Conservation (phyloP, 2,797 vertebrate species). For the Thripadectes ignobilis region DNA sequence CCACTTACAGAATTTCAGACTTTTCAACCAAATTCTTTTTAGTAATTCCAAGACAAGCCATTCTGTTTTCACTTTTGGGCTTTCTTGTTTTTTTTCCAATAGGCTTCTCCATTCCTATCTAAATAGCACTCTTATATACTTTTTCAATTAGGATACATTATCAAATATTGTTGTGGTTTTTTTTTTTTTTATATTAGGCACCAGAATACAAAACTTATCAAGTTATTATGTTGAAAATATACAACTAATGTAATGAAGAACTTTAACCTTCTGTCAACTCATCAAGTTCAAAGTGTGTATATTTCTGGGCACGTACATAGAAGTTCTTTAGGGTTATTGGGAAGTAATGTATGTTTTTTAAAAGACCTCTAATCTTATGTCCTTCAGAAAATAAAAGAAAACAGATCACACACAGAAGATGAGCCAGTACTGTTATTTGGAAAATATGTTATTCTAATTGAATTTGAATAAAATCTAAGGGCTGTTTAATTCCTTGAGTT, state of each 20-base stretch:
- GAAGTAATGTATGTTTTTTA: background rate
- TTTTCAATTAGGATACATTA: background rate
- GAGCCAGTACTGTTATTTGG: background rate
- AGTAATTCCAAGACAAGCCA: background rate
- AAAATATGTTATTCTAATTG: background rate
- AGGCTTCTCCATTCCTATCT: background rate
- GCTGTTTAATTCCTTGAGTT: background rate
- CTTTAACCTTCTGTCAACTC: background rate
- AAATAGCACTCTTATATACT: background rate
- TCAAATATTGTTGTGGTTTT: background rate
- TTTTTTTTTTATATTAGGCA: background rate
- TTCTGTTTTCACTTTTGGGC: background rate
- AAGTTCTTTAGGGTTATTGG: background rate
- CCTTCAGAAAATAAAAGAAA: background rate
- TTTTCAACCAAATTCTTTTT: background rate
- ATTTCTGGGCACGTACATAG: background rate
- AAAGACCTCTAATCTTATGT: background rate
- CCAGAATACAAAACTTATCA: background rate
- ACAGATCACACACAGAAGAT: background rate
- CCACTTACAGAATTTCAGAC: background rate
- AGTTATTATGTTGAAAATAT: accelerated
- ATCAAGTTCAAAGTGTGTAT: accelerated
- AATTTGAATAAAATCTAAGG: background rate
- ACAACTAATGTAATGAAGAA: background rate
- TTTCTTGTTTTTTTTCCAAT: background rate